Evolutionary conservation across 2,113 vertebrate species (phyloP), one percentile per base, ranked within the genome.

Genomic region (Nannobrachium achirus): DNA sequence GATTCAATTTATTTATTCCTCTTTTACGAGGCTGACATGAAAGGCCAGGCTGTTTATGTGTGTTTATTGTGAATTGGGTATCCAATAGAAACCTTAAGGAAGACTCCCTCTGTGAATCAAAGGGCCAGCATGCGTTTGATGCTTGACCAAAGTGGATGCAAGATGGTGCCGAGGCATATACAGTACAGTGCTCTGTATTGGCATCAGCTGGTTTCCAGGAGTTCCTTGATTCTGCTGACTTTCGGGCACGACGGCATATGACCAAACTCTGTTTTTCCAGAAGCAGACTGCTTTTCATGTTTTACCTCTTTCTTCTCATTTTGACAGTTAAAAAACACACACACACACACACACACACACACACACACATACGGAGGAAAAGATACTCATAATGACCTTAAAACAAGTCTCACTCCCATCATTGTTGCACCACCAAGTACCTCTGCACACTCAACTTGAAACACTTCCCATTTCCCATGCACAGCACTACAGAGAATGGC

Each of bases 31-130:
- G 62, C 73, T 48, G 57, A 87, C 80, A 86, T 87, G 66, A 87
- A 88, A 87, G 82, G 67, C 50, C 0, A 46, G 58, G 56, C 51
- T 84, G 78, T 85, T 83, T 80, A 71, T 81, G 68, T 72, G 69
- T 88, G 81, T 85, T 86, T 86, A 83, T 88, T 83, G 66, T 86
- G 74, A 81, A 66, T 84, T 67, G 10, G 61, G 10, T 77, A 73
- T 7, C 18, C 72, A 86, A 75, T 63, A 71, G 67, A 71, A 78
- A 73, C 55, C 41, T 73, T 66, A 45, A 61, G 75, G 62, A 81
- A 75, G 73, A 57, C 78, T 79, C 63, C 56, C 63, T 67, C 45
- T 14, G 57, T 69, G 71, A 84, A 73, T 83, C 81, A 89, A 86
- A 87, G 79, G 0, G 51, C 13, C 46, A 46, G 6, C 50, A 60